Evolutionary conservation across 2,113 vertebrate genomes (phyloP).

Genomic region (Corvus cornix): DNA sequence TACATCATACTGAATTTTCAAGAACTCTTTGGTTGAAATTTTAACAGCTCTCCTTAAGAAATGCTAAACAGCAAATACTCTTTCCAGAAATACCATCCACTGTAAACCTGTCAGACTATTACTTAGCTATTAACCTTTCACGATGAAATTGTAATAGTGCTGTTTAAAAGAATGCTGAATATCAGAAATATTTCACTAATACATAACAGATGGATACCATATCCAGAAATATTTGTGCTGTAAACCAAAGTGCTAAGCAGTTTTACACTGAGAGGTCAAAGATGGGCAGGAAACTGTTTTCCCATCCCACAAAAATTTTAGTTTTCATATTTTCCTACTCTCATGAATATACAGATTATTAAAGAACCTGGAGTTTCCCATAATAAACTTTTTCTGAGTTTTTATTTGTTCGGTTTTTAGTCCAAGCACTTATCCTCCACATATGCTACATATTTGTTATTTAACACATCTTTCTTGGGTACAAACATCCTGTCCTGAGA

Average conservation of each 20-base stretch:
- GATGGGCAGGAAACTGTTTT: constrained; percentile 61
- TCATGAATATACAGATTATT: constrained; percentile 36
- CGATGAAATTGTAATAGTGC: constrained; percentile 44
- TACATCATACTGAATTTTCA: constrained; percentile 25
- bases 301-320: constrained; percentile 46
- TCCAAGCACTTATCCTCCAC: not conserved
- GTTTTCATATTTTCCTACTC: constrained; percentile 27
- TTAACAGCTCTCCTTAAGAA: constrained; percentile 50
- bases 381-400: not conserved
- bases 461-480: not conserved
- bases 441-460: not conserved
- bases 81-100: constrained; percentile 55
- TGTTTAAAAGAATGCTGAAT: constrained; percentile 61
- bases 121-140: constrained; percentile 60
- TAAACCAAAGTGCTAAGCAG: constrained; percentile 52
- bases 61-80: constrained; percentile 55
- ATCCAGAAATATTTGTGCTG: constrained; percentile 64
- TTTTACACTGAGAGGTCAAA: constrained; percentile 57
- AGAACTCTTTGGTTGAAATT: constrained; percentile 25
- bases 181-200: constrained; percentile 67
- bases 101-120: constrained; percentile 61
- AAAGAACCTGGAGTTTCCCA: constrained; percentile 18
- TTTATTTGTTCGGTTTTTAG: not conserved
- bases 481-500: not conserved
- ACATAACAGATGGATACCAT: constrained; percentile 58